These are phyloP conservation scores for Heliconius melpomene DNA, from an alignment of 1,140 invertebrate species.

Conservation along the genomic window DNA sequence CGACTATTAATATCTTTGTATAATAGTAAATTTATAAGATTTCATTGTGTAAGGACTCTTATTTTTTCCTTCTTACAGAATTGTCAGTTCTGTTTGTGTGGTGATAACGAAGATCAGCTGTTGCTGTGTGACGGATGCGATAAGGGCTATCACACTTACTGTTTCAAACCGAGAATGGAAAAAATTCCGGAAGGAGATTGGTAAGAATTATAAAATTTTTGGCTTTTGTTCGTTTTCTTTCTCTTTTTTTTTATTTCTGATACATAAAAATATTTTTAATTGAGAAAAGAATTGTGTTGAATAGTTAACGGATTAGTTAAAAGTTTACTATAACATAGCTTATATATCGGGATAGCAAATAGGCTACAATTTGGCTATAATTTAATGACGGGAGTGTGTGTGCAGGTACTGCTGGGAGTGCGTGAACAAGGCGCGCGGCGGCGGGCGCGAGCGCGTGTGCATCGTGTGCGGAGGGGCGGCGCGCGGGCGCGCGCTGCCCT, in stretches of 20 bases:
- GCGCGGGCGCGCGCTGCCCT: constrained; percentile 85
- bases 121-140: constrained; percentile 98
- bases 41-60: no score
- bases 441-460: constrained; percentile 86
- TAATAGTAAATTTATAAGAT: no score
- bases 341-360: no score
- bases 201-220: constrained; percentile 80
- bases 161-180: constrained; percentile 98
- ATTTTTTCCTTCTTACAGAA: constrained; percentile 86
- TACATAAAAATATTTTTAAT: no score
- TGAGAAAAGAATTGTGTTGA: no score
- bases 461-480: constrained; percentile 91
- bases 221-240: no score
- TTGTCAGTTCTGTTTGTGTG: constrained; percentile 97
- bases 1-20: no score
- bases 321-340: no score
- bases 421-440: constrained; percentile 95
- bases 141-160: constrained; percentile 98
- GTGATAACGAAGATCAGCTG: constrained; percentile 97
- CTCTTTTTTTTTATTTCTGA: background rate
- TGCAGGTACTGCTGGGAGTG: constrained; percentile 96
- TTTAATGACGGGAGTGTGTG: background rate
- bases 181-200: constrained; percentile 98
- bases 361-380: no score
- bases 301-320: no score